phyloP scores from a whole-genome alignment of 1,140 invertebrate species.

The Homarus americanus region DNA sequence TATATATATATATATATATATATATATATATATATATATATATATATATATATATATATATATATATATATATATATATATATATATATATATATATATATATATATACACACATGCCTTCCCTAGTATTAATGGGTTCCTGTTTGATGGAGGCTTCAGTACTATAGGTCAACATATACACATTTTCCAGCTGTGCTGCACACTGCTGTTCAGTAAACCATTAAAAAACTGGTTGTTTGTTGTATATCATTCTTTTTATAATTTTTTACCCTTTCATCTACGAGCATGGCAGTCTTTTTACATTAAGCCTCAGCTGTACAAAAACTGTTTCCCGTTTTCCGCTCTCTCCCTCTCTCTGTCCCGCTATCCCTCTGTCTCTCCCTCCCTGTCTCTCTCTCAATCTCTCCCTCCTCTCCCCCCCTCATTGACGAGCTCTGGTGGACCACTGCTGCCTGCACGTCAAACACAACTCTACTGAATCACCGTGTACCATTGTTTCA shows the following conservation, averaged over 20 bases:
- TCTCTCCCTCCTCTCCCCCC: not conserved
- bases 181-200: not conserved
- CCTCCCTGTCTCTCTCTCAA: not conserved
- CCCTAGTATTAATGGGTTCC: no score
- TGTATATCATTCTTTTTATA: not conserved
- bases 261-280: not conserved
- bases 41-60: no score
- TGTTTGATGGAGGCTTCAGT: no score
- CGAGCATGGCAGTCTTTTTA: not conserved
- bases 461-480: no score
- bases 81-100: no score
- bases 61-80: no score
- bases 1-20: no score
- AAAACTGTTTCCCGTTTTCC: not conserved
- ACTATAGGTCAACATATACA: not conserved
- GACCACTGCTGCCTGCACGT: no score
- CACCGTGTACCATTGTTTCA: not conserved
- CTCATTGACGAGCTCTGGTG: no score
- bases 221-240: not conserved
- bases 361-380: not conserved
- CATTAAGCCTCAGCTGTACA: not conserved
- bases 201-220: not conserved
- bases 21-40: no score
- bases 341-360: not conserved
- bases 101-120: no score